A percentile compares a stretch with the other conserved stretches of the same genome.
Conservation (phyloP, 2,888 invertebrate genomes). For the Rhogogaster chlorosoma region DNA sequence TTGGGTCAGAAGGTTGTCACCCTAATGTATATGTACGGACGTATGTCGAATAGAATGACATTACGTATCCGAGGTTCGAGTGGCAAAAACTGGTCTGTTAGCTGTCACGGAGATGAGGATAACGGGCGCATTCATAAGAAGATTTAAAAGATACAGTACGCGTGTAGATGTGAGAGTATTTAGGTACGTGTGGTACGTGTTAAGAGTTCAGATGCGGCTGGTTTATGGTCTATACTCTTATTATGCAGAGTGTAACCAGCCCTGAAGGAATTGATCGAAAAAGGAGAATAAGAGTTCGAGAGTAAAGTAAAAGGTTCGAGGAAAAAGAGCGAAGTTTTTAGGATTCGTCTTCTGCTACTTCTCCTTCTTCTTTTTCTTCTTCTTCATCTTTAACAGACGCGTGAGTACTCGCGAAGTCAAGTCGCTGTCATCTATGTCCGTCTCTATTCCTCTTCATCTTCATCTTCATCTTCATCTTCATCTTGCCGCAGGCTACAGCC, state of each 20-base stretch:
- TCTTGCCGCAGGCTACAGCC: neutral
- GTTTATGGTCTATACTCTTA: neutral
- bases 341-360: neutral
- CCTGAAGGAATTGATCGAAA: neutral
- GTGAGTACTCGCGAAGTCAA: neutral
- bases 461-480: neutral
- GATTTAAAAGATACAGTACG: neutral
- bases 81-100: conserved; percentile 10
- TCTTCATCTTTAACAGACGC: neutral
- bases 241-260: neutral
- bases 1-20: too few relatives aligned
- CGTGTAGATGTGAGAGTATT: too few relatives aligned
- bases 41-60: neutral
- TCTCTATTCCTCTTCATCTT: neutral
- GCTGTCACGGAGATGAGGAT: conserved; percentile 4
- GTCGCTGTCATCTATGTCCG: neutral
- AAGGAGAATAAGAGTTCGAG: neutral
- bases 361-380: neutral
- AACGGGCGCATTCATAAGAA: conserved; percentile 28
- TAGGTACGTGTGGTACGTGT: neutral
- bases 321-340: neutral
- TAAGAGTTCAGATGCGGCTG: neutral
- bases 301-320: neutral
- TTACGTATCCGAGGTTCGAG: neutral
- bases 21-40: neutral